Conservation (phyloP, 2,113 vertebrate species). For the Lepidothrix coronata region DNA sequence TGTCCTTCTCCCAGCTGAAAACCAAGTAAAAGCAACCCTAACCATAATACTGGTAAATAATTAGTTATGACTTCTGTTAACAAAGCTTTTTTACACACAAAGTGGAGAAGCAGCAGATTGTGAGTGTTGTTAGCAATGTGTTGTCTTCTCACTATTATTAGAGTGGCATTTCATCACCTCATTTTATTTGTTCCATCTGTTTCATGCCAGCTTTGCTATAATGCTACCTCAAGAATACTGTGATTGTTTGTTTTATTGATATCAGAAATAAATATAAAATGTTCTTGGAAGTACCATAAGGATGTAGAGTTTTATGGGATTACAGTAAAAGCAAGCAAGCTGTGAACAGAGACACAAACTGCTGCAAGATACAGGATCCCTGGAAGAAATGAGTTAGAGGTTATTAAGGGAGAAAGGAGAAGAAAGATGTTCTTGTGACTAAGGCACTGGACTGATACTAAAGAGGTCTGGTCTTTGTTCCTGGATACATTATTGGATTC, state of each 20-base stretch:
- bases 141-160: conserved; percentile 45
- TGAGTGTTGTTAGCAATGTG: conserved; percentile 20
- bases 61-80: conserved; percentile 27
- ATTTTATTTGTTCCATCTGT: conserved; percentile 61
- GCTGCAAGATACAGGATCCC: neutral
- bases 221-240: neutral
- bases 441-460: neutral
- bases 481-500: conserved; percentile 40
- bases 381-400: conserved; percentile 19
- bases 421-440: conserved; percentile 35
- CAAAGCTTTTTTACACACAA: neutral
- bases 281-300: neutral
- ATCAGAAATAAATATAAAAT: conserved; percentile 39
- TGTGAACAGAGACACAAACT: conserved; percentile 9
- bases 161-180: conserved; percentile 43
- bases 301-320: conserved; percentile 27
- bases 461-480: conserved; percentile 37
- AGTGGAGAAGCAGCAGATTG: conserved; percentile 23
- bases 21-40: neutral
- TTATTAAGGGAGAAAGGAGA: conserved; percentile 23
- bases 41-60: conserved; percentile 1
- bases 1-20: neutral
- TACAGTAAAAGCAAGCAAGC: neutral
- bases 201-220: conserved; percentile 25
- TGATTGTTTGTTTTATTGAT: conserved; percentile 28